Base-by-base conservation (phyloP, 2,113 vertebrate species). In the Corydoras sp. region DNA sequence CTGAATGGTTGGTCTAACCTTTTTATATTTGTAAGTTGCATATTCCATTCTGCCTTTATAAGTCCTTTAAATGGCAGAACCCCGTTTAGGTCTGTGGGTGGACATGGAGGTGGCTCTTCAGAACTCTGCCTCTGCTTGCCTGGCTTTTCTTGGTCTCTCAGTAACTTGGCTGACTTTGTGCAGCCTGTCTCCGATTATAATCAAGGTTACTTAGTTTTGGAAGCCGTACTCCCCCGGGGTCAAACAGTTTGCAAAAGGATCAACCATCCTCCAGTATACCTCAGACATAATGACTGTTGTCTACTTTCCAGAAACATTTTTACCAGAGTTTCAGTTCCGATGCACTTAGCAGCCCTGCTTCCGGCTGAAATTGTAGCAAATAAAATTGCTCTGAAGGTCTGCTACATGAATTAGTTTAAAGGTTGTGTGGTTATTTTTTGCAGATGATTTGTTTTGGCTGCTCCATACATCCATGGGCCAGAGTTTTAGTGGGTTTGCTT, bases 91-190 rank as follows among this genome's bases (percentile, higher is more conserved):
- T 15, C 58, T 67, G 49, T 24, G 58, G 56, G 61, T 67, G 71
- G 32, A 31, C 48, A 15, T 70, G 49, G 49, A 24, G 58, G 29
- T 63, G 62, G 24, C 30, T n/a, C 13, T 32, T 56, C n/a, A 12
- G 15, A 18, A 64, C 51, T 5, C 14, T 13, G 29, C 32, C 51
- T 5, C 14, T 13, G 29, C 32, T 43, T 8, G 35, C 35, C 35
- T 43, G 35, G 35, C 14, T 11, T 68, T 67, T 69, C 59, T 48
- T 65, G 77, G 73, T 75, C 74, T 65, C 35, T 60, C 48, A 13
- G 50, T 69, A 69, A 65, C 65, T 60, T 62, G 29, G 30, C 10
- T 5, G 14, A 11, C 29, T 56, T 53, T 53, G 10, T n/a, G 10
- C 58, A 53, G 5, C 6, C 35, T 30, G 48, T 30, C 53, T 15